Evolutionary conservation across 2,888 invertebrate species (phyloP).

Genomic region (Mystacides longicornis): DNA sequence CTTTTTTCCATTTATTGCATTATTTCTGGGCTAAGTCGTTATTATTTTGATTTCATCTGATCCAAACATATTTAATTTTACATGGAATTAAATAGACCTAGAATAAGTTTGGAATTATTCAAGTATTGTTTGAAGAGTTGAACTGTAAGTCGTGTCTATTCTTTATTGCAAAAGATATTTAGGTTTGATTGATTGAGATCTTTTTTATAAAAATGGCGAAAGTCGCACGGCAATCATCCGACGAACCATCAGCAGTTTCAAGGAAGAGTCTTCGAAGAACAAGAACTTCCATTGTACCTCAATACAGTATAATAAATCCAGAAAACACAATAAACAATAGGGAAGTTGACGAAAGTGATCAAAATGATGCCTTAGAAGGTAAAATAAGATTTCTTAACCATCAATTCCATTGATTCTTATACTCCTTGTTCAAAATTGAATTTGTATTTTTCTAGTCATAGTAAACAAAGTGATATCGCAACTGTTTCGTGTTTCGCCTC

Average conservation of each 20-base stretch:
- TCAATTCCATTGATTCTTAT: background rate
- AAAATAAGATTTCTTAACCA: background rate
- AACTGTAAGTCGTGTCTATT: too few species aligned
- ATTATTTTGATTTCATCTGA: too few species aligned
- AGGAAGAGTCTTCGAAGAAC: constrained; percentile 65
- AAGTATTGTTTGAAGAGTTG: too few species aligned
- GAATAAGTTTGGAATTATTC: too few species aligned
- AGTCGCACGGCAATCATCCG: background rate
- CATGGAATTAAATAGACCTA: too few species aligned
- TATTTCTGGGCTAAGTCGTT: too few species aligned
- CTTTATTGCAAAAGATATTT: background rate
- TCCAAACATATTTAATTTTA: too few species aligned
- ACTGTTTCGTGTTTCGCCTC: constrained; percentile 34
- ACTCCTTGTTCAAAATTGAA: background rate
- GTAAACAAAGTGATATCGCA: constrained; percentile 14
- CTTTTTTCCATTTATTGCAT: too few species aligned
- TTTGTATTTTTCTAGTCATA: constrained; percentile 14
- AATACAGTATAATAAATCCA: constrained; percentile 49
- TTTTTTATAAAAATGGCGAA: background rate
- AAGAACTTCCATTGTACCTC: constrained; percentile 72
- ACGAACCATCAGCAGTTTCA: constrained; percentile 8
- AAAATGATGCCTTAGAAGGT: constrained; percentile 20
- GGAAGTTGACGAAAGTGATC: constrained; percentile 21
- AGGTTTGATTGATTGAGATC: background rate
- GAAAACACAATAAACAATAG: constrained; percentile 6